Base-by-base conservation (phyloP, 2,888 invertebrate genomes). In the Alloscopus bannaensis region DNA sequence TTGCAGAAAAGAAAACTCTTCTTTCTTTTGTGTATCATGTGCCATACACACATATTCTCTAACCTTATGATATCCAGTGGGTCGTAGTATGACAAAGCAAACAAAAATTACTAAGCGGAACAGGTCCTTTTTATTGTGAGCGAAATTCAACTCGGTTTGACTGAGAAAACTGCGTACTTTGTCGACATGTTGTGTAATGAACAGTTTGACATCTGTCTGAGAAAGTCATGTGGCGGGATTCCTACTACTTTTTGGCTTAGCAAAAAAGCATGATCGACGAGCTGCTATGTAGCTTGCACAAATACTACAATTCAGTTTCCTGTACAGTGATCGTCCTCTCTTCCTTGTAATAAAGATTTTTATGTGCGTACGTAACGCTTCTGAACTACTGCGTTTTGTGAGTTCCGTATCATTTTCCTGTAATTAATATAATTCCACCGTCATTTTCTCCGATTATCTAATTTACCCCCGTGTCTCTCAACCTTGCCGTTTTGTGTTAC, bases 41-140 rank as follows among this genome's bases (percentile, higher is more conserved):
- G n/a, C n/a, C n/a, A n/a, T n/a, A n/a, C n/a, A n/a, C n/a, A n/a
- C n/a, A n/a, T n/a, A n/a, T n/a, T n/a, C n/a, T n/a, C n/a, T n/a
- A n/a, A n/a, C n/a, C n/a, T n/a, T n/a, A 26, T 57, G 59, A 70
- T 28, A 45, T 42, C 29, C 18, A 59, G 18, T 45, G 29, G 28
- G 36, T 45, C 45, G 28, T 59, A 45, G 45, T 26, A 6, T 28
- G 45, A 20, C n/a, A 70, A 26, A 36, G 31, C 22, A 59, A 70
- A 57, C 24, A 65, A 52, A 62, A 73, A 73, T 65, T 65, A 65
- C 45, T 3, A 47, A 52, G 40, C 36, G 64, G 47, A 72, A 73
- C 73, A 42, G 20, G 24, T 8, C 8, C 29, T 3, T 55, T 4
- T 24, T 50, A 16, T 6, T 11, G n/a, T 18, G 20, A 18, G 13